A percentile compares a stretch with the other conserved stretches of the same genome.
These are phyloP conservation scores for Drosophila setifemur DNA, from an alignment of 1,140 invertebrate genomes.

Conservation along the genomic window DNA sequence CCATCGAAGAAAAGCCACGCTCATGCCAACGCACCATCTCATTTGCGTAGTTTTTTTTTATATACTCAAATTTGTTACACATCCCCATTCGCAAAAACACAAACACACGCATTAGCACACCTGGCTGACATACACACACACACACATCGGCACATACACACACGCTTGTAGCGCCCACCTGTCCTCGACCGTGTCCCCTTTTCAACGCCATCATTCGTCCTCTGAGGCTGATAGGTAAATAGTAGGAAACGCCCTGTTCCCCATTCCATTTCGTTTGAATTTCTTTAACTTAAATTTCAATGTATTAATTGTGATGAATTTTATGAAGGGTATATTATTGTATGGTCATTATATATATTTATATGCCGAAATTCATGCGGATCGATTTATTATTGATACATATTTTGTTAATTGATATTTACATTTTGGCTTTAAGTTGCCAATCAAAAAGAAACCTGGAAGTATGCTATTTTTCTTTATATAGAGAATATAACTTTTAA, in stretches of 20 bases:
- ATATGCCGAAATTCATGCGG: too few relatives aligned
- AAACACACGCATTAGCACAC: constrained; percentile 5
- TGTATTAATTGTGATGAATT: background rate
- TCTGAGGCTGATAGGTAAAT: constrained; percentile 4
- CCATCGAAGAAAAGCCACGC: constrained; percentile 28
- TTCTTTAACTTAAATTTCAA: background rate
- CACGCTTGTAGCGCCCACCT: constrained; percentile 20
- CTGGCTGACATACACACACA: constrained; percentile 27
- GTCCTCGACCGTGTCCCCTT: background rate
- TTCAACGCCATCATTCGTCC: constrained; percentile 12
- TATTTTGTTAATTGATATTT: too few relatives aligned
- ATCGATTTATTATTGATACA: too few relatives aligned
- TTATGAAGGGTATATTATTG: too few relatives aligned
- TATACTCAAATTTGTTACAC: constrained; percentile 32
- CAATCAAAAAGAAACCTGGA: too few relatives aligned
- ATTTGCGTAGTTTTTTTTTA: constrained; percentile 45
- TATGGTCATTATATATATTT: too few relatives aligned
- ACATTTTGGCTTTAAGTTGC: too few relatives aligned
- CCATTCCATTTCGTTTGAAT: background rate
- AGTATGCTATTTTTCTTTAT: too few relatives aligned
- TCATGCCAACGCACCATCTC: constrained; percentile 58
- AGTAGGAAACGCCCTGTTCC: background rate
- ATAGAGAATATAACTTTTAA: too few relatives aligned
- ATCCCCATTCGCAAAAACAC: constrained; percentile 27
- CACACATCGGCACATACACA: constrained; percentile 6